phyloP scores from a whole-genome alignment of 2,113 vertebrate species.

The Brachypodius melanocephalos region DNA sequence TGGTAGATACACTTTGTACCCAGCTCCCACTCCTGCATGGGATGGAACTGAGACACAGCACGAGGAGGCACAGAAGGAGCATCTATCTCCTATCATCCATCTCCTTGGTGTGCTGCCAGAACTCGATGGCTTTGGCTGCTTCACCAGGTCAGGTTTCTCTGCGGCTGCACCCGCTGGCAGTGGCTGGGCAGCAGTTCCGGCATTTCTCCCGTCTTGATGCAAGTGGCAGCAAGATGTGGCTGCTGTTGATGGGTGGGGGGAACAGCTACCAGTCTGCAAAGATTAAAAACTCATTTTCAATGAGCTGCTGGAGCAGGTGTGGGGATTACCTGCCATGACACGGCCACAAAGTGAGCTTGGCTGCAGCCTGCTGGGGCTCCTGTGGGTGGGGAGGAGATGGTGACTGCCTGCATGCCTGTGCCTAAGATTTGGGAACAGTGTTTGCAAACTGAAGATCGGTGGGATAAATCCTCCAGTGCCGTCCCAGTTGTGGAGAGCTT shows the following conservation, averaged over 20 bases:
- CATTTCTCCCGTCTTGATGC: not conserved
- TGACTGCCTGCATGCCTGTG: too few relatives aligned
- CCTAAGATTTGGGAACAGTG: accelerated
- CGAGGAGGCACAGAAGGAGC: not conserved
- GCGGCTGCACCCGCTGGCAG: accelerated
- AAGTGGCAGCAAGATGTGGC: not conserved
- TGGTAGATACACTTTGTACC: not conserved
- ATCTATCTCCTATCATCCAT: not conserved
- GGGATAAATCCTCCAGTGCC: not conserved
- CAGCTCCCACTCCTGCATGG: not conserved
- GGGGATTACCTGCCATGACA: not conserved
- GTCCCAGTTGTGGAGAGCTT: accelerated
- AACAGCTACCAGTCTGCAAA: not conserved
- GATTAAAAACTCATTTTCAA: not conserved
- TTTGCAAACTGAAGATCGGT: accelerated
- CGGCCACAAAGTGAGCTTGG: accelerated
- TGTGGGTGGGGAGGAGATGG: not conserved
- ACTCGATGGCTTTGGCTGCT: not conserved
- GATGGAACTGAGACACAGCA: accelerated
- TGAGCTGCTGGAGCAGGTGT: not conserved
- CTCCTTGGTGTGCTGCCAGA: not conserved
- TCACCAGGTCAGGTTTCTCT: not conserved
- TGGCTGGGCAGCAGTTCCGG: not conserved
- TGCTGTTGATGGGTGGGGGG: not conserved
- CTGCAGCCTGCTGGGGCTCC: not conserved